phyloP scores from a whole-genome alignment of 2,113 vertebrate species.

The human (Homo sapiens) region DNA sequence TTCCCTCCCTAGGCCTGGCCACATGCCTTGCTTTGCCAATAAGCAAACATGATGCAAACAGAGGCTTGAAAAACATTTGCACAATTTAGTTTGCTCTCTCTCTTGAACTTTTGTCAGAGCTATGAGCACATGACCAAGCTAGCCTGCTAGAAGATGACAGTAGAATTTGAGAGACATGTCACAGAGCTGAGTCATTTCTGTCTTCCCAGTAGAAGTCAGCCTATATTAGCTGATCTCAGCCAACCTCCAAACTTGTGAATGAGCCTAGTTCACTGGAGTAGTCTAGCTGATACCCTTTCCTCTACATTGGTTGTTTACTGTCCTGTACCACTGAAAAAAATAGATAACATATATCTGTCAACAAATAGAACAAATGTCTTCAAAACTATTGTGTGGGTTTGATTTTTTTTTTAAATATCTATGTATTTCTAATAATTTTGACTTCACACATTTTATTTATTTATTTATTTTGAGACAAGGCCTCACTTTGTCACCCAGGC shows the following conservation, averaged over 20 bases:
- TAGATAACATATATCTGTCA: not conserved
- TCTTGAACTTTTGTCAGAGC: not conserved
- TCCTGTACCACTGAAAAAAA: not conserved
- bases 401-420: conserved; percentile 41
- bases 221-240: not conserved
- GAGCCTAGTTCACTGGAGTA: not conserved
- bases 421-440: not conserved
- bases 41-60: not conserved
- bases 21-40: not conserved
- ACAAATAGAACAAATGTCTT: not conserved
- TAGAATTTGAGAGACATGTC: not conserved
- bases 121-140: not conserved
- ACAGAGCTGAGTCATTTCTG: not conserved
- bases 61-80: not conserved
- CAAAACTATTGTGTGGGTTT: not conserved
- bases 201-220: not conserved
- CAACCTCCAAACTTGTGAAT: not conserved
- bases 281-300: not conserved
- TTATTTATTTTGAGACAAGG: too few relatives aligned
- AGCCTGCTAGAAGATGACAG: not conserved
- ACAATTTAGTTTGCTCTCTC: not conserved
- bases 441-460: not conserved
- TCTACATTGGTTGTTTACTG: not conserved
- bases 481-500: too few relatives aligned
- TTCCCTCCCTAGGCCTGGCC: not conserved